Percentiles rank a stretch among this genome's conserved stretches.
phyloP scores from a whole-genome alignment of 2,113 vertebrate genomes.

The Phalacrocorax aristotelis region DNA sequence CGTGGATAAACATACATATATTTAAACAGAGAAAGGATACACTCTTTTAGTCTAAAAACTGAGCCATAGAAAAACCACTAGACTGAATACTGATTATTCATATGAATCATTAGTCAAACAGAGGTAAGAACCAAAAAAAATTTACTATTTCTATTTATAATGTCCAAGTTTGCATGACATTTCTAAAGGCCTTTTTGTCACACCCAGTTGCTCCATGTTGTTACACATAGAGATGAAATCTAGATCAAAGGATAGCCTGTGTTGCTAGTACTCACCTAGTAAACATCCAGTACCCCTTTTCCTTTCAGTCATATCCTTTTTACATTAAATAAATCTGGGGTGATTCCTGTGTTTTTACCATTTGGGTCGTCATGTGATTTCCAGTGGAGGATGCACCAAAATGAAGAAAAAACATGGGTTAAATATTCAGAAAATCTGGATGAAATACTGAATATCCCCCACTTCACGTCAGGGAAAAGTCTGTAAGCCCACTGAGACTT shows the following conservation, averaged over 20 bases:
- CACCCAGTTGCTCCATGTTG: not conserved
- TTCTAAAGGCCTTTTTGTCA: conserved; percentile 47
- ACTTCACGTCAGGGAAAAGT: not conserved
- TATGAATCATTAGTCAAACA: conserved; percentile 60
- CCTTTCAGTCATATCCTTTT: conserved; percentile 24
- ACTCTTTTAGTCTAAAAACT: conserved; percentile 46
- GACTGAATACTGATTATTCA: conserved; percentile 42
- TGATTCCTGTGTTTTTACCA: conserved; percentile 3
- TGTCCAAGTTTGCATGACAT: not conserved
- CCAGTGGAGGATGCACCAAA: not conserved
- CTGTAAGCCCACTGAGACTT: not conserved
- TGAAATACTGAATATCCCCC: not conserved
- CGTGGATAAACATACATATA: not conserved
- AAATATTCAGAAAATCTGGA: not conserved
- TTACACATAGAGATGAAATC: not conserved
- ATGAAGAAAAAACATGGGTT: not conserved
- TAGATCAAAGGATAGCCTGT: conserved; percentile 27
- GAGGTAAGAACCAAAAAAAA: conserved; percentile 38
- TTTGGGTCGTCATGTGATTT: not conserved
- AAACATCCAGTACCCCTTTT: conserved; percentile 2
- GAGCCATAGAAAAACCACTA: conserved; percentile 38
- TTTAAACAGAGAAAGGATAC: conserved; percentile 50
- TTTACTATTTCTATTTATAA: conserved; percentile 65
- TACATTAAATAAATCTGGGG: not conserved
- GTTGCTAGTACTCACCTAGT: conserved; percentile 1